Conservation (phyloP, 2,888 invertebrate genomes). For the Aquatica leii region DNA sequence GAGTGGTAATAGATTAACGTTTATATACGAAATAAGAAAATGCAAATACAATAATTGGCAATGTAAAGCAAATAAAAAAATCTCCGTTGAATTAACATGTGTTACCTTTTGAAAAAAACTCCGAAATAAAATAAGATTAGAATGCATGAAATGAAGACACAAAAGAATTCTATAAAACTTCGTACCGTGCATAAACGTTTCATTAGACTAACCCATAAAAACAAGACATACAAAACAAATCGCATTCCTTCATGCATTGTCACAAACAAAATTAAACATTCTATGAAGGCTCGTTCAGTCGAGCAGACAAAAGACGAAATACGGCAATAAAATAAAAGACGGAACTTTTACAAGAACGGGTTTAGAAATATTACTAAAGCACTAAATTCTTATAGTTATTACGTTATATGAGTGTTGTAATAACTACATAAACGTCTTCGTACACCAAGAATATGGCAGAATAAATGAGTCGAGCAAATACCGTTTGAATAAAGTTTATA, state of each 20-base stretch:
- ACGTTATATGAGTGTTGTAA: slow-evolving; percentile 22
- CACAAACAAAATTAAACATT: slow-evolving; percentile 40
- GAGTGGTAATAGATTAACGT: too few relatives aligned
- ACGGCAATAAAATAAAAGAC: slow-evolving; percentile 31
- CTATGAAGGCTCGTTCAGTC: slow-evolving; percentile 28
- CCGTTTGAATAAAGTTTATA: too few relatives aligned
- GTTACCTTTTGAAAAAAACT: background rate
- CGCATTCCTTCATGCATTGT: slow-evolving; percentile 37
- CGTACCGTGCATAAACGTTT: slow-evolving; percentile 29
- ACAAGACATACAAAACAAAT: slow-evolving; percentile 33
- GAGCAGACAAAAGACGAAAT: slow-evolving; percentile 32
- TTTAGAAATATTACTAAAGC: slow-evolving; percentile 24
- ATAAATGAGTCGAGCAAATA: too few relatives aligned
- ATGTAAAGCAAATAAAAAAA: too few relatives aligned
- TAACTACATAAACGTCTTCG: too few relatives aligned
- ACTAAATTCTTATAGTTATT: slow-evolving; percentile 37
- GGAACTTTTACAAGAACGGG: slow-evolving; percentile 22
- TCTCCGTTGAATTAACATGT: too few relatives aligned
- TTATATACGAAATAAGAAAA: too few relatives aligned
- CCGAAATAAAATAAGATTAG: slow-evolving; percentile 1
- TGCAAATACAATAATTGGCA: too few relatives aligned
- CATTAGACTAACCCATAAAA: slow-evolving; percentile 32
- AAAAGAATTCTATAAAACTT: slow-evolving; percentile 29
- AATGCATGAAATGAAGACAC: slow-evolving; percentile 25
- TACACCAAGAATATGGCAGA: too few relatives aligned